Evolutionary conservation across 1,140 invertebrate genomes (phyloP), one percentile per base, ranked within the genome.

Genomic region (Neodiprion pinetum): DNA sequence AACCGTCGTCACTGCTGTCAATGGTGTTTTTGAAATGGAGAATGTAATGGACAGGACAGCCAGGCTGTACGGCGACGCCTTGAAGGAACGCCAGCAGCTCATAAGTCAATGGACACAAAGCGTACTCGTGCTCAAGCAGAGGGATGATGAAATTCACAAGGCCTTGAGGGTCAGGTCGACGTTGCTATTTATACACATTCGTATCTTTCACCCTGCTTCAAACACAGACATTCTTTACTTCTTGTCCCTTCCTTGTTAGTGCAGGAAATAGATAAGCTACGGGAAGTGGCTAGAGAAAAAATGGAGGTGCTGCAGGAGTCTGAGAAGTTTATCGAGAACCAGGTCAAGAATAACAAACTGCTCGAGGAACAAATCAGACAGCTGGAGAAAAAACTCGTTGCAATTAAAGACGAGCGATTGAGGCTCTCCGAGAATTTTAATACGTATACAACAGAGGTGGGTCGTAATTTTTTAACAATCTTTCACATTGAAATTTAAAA

Each of bases 81-180:
- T 89, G 28, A 79, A 80, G 17, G 88, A 89, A 75, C 83, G 86
- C 65, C 77, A 78, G 7, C 81, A 86, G 10, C 80, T 89, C 48
- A 86, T 90, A 74, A 81, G 82, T 72, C 87, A 88, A 40, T 90
- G 88, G 88, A 84, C 83, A 12, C 81, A 86, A 48, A 86, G 87
- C 47, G 82, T 84, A 0, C 72, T 76, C 7, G 80, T 89, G 65
- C 78, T 88, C 0, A 79, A 83, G 14, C 81, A 87, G 71, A 80
- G 83, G 48, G 85, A 90, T 50, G 75, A 84, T 49, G 79, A 82
- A 12, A 85, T 87, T 66, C 77, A 85, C 69, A 71, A 79, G n/a
- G 80, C 71, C 9, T 72, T 82, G 0, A 78, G 80, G 74, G 84
- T 86, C 77, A 72, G 73, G 28, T 40, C 5, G 28, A 40, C 28